Evolutionary conservation across 2,113 vertebrate genomes (phyloP).

Genomic region (Petrocephalus zakoni): DNA sequence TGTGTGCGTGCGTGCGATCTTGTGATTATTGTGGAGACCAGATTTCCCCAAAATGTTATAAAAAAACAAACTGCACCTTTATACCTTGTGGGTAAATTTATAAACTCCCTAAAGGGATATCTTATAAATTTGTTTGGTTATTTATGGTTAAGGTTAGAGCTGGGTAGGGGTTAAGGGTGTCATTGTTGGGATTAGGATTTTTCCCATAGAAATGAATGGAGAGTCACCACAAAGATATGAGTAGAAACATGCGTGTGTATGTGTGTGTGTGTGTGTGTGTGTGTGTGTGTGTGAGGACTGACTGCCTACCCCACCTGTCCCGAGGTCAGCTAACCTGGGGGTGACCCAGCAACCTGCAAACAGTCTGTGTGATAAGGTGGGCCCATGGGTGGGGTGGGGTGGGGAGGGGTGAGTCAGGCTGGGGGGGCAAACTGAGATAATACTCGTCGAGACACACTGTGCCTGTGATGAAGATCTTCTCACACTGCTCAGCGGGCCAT

Average conservation of each 20-base stretch:
- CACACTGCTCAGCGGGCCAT: constrained; percentile 11
- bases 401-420: constrained; percentile 38
- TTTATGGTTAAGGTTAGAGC: too few species aligned
- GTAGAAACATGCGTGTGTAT: background rate
- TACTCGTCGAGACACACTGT: constrained; percentile 44
- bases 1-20: background rate
- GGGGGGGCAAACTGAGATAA: constrained; percentile 58
- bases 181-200: too few species aligned
- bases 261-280: constrained; percentile 38
- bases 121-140: too few species aligned
- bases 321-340: constrained; percentile 49
- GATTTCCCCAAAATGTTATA: background rate
- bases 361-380: constrained; percentile 75
- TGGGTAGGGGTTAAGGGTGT: too few species aligned
- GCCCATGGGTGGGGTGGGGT: constrained; percentile 47
- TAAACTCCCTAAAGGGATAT: too few species aligned
- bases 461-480: constrained; percentile 27
- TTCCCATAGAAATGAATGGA: background rate
- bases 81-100: too few species aligned
- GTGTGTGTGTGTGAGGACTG: constrained; percentile 12
- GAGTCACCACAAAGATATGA: background rate
- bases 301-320: constrained; percentile 29
- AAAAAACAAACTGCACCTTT: too few species aligned
- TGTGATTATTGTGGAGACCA: background rate
- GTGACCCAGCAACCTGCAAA: constrained; percentile 73